Base-by-base conservation (phyloP, 2,888 invertebrate genomes). In the Blera fallax region DNA sequence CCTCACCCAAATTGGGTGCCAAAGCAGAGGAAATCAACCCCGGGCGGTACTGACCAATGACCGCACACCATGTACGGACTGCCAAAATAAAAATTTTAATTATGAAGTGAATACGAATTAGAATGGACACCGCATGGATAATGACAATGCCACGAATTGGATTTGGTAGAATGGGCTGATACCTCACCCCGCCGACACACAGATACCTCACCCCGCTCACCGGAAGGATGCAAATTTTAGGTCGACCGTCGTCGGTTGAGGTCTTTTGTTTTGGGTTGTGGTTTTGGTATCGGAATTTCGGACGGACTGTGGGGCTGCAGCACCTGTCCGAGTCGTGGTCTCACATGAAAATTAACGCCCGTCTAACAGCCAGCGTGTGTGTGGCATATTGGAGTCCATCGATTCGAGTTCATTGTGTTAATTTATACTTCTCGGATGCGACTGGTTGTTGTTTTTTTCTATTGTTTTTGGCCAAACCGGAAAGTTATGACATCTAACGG, bases 31-130 rank as follows among this genome's bases (percentile, higher is more conserved):
- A 54, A 67, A 54, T 50, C 37, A 27, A 37, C 67, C 24, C 14
- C 37, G 60, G 18, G 50, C 34, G 27, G 24, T 24, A 52, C 43
- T 27, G 24, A 21, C 40, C 56, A 32, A 10, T 37, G 52, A 60
- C 64, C 24, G 43, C 40, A 1, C 16, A 11, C 76, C 81, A 58
- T 76, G 54, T 76, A 58, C 11, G 69, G 76, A 16, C 48, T 24
- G 76, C 76, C 81, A 69, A 81, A 81, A 69, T 52, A 76, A 62
- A 64, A 45, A 64, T 40, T 40, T 34, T 18, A 65, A 62, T 52
- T 80, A 70, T 76, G 70, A 70, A 70, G 45, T 62, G 81, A 81
- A 81, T 81, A 76, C 64, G 81, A 81, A 81, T 81, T 81, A 69
- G 81, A 74, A 45, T 77, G 37, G 34, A 1, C n/a, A 24, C 37